phyloP scores from a whole-genome alignment of 2,888 invertebrate species.

The Cartodere bifasciata region DNA sequence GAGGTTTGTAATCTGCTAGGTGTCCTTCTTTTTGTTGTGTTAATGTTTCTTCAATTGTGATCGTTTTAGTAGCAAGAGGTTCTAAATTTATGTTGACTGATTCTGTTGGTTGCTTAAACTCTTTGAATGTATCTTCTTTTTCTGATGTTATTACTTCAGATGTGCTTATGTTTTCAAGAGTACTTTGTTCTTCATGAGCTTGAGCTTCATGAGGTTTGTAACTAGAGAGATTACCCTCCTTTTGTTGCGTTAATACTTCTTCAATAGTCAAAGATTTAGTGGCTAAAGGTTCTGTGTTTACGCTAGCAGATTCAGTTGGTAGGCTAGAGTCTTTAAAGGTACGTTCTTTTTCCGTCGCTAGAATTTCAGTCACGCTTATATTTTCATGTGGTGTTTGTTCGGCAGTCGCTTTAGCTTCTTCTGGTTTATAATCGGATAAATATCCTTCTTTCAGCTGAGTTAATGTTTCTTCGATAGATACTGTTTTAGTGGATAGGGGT shows the following conservation, averaged over 20 bases:
- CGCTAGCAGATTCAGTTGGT: conserved; percentile 24
- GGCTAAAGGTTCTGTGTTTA: conserved; percentile 25
- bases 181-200: conserved; percentile 28
- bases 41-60: no score
- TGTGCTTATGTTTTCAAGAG: no score
- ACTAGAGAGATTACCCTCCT: neutral
- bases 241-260: conserved; percentile 13
- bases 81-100: no score
- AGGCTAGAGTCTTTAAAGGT: no score
- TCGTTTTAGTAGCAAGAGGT: no score
- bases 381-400: conserved; percentile 22
- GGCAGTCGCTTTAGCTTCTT: conserved; percentile 11
- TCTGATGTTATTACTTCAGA: conserved; percentile 12
- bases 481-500: no score
- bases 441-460: neutral
- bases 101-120: neutral
- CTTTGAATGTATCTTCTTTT: conserved; percentile 11
- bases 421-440: conserved; percentile 1
- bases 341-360: conserved; percentile 24
- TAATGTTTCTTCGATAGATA: conserved; percentile 20
- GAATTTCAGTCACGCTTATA: conserved; percentile 14
- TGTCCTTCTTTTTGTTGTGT: neutral
- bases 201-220: conserved; percentile 7
- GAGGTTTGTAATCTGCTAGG: neutral
- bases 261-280: conserved; percentile 19